These are phyloP conservation scores for Drosophila navojoa DNA, from an alignment of 1,140 invertebrate genomes.

Conservation along the genomic window DNA sequence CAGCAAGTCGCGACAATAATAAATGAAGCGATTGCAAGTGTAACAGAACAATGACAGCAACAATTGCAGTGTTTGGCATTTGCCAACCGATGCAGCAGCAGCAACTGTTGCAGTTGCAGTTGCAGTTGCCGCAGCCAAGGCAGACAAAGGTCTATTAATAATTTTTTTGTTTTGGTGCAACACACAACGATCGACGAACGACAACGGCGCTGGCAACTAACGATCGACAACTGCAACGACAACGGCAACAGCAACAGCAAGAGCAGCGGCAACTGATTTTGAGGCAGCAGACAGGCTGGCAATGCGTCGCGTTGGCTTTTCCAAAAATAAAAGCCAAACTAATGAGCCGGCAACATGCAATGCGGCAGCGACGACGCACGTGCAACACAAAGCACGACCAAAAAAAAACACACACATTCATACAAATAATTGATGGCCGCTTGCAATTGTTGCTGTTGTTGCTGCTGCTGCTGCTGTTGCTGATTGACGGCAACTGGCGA, in stretches of 20 bases:
- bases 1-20: constrained; percentile 68
- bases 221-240: constrained; percentile 76
- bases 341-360: constrained; percentile 81
- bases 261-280: constrained; percentile 43
- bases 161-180: constrained; percentile 61
- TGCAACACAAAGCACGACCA: constrained; percentile 43
- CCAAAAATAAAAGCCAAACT: constrained; percentile 82
- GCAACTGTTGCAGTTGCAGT: too few species aligned
- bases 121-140: constrained; percentile 26
- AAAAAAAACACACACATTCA: constrained; percentile 41
- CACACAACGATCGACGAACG: constrained; percentile 40
- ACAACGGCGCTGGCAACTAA: constrained; percentile 68
- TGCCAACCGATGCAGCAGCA: constrained; percentile 62
- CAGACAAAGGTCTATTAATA: constrained; percentile 82
- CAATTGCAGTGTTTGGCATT: constrained; percentile 82
- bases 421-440: constrained; percentile 76
- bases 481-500: constrained; percentile 78
- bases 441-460: constrained; percentile 64
- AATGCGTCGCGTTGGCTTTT: constrained; percentile 81
- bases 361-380: constrained; percentile 70
- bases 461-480: constrained; percentile 31
- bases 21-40: constrained; percentile 82
- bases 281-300: constrained; percentile 67
- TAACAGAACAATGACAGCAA: constrained; percentile 83
- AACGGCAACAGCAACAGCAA: constrained; percentile 55